Percentiles rank a stretch among this genome's conserved stretches.
phyloP scores from a whole-genome alignment of 2,113 vertebrate species.

The Phylloscopus whistleri region DNA sequence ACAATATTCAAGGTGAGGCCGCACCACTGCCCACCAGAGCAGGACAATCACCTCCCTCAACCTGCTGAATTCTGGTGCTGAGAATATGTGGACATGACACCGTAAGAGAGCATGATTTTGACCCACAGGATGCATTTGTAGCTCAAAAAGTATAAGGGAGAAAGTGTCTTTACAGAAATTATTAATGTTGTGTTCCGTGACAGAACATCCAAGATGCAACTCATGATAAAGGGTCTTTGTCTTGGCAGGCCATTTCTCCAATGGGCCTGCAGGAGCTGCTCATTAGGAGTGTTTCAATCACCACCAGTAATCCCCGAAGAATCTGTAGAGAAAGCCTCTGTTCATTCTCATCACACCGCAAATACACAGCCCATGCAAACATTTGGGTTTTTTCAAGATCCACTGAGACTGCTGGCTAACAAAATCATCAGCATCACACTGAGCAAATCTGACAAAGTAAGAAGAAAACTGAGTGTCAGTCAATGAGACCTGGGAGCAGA shows the following conservation, averaged over 20 bases:
- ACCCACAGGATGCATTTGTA: neutral
- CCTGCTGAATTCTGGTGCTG: neutral
- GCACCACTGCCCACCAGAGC: neutral
- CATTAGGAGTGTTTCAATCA: neutral
- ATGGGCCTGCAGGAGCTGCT: neutral
- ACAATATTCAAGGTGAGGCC: neutral
- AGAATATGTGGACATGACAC: neutral
- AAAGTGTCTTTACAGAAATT: neutral
- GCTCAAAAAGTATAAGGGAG: neutral
- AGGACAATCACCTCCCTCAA: neutral
- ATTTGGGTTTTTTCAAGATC: neutral
- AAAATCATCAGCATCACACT: neutral
- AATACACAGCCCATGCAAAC: neutral
- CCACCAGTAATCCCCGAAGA: neutral
- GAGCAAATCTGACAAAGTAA: constrained; percentile 17
- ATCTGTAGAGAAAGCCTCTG: neutral
- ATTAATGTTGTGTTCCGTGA: neutral
- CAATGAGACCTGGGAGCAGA: neutral
- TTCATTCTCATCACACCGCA: neutral
- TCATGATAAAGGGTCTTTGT: neutral
- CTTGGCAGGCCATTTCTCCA: neutral
- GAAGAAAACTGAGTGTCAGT: neutral
- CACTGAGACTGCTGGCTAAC: neutral
- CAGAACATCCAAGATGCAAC: neutral
- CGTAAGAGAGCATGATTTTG: neutral